Evolutionary conservation across 2,797 vertebrate genomes (phyloP), one percentile per base, ranked within the genome.

Genomic region (Amazonetta brasiliensis): DNA sequence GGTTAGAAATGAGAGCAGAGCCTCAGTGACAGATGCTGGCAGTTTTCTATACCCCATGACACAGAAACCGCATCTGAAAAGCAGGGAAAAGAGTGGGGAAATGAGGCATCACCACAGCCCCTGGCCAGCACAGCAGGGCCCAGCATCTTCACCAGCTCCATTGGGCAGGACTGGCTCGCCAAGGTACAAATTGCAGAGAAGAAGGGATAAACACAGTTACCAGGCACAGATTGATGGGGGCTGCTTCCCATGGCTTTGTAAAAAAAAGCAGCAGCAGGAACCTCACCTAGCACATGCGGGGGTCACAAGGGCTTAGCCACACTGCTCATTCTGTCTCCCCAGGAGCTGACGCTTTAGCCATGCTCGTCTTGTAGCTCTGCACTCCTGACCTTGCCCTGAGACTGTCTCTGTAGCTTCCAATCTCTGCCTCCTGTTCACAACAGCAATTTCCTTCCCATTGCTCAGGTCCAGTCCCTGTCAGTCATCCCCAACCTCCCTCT

Each of bases 371-470:
- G 20, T 54, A 54, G 69, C 31, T 59, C 3, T 62, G 31, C 41
- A 2, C 30, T 44, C 48, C 80, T 77, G 88, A 82, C 87, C 91
- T 86, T 59, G 64, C 1, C 50, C 25, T 3, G 11, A 37, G 55
- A 62, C 7, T 76, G 41, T 22, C 64, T 84, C 69, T 89, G 67
- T 44, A 66, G 55, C 63, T 50, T 92, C 79, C 67, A 84, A 2
- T 62, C 89, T 82, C 77, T 94, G 77, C 67, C 71, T 94, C 56
- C 80, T 41, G 19, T 18, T 95, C 90, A 80, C 85, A 82, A 46
- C 28, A 86, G 68, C 88, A 89, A 93, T 95, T 94, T 94, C 52
- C 64, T 94, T 86, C 67, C 48, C 58, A 28, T 31, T 58, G 84
- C 83, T 72, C 67, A 68, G 86, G 91, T 74, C 44, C 68, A 26